Conservation (phyloP, 2,113 vertebrate genomes). For the Toxotes jaculatrix region DNA sequence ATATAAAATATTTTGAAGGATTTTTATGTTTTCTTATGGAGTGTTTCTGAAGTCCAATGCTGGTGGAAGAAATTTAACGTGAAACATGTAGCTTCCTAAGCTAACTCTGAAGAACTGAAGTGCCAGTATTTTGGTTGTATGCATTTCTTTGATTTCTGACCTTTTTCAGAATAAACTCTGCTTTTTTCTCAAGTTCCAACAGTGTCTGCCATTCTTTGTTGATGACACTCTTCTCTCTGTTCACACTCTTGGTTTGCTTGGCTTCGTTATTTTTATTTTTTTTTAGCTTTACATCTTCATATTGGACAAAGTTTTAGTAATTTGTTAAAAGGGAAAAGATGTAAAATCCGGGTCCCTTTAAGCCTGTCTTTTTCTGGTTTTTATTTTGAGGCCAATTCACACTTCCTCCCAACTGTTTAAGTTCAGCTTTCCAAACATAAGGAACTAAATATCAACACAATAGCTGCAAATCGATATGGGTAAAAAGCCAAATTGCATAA, state of each 20-base stretch:
- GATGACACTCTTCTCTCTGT: background rate
- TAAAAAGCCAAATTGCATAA: no score
- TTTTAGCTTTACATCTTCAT: background rate
- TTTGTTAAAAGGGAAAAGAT: no score
- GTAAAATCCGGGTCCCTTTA: no score
- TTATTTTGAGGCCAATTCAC: no score
- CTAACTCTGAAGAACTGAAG: background rate
- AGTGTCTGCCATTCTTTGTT: background rate
- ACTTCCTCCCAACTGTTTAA: no score
- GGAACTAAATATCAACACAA: no score
- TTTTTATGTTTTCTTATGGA: background rate
- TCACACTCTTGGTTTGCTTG: background rate
- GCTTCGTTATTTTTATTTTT: background rate
- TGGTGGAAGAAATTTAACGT: slow-evolving; percentile 3
- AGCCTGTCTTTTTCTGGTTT: no score
- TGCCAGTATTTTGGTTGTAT: background rate
- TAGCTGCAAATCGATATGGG: no score
- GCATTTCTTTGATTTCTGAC: background rate
- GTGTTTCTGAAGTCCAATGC: accelerated
- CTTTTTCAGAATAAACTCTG: slow-evolving; percentile 8
- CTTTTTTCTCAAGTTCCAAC: background rate
- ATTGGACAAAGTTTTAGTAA: no score
- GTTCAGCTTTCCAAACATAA: no score
- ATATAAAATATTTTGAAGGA: background rate
- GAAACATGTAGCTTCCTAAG: background rate